Evolutionary conservation across 2,888 invertebrate genomes (phyloP).

Genomic region (Seladonia tumulorum): DNA sequence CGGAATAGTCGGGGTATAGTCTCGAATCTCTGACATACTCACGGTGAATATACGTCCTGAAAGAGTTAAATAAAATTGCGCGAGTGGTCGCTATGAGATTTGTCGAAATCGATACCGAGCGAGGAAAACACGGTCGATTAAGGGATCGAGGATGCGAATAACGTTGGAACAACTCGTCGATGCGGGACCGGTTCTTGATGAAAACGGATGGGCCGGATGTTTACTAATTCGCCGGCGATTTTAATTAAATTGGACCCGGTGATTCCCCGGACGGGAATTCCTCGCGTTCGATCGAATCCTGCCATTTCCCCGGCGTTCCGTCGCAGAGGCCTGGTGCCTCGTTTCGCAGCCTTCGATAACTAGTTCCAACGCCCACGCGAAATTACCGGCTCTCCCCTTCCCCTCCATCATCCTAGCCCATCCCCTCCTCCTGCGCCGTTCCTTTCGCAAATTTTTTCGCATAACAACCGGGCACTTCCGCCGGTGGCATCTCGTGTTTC

Average conservation of each 20-base stretch:
- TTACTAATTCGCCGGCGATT: conserved; percentile 38
- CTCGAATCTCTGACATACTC: too few relatives aligned
- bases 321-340: not conserved
- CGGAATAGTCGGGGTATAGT: too few relatives aligned
- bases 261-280: conserved; percentile 31
- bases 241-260: conserved; percentile 45
- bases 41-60: too few relatives aligned
- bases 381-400: conserved; percentile 47
- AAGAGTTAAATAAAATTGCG: too few relatives aligned
- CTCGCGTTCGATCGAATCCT: conserved; percentile 39
- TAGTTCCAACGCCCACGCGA: conserved; percentile 49
- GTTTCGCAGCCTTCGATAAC: conserved; percentile 39
- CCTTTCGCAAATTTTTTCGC: conserved; percentile 7
- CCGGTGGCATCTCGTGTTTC: conserved; percentile 65
- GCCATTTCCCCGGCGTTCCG: conserved; percentile 4
- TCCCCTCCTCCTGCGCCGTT: conserved; percentile 10
- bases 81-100: too few relatives aligned
- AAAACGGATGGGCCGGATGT: conserved; percentile 12
- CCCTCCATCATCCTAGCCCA: not conserved
- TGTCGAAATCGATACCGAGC: not conserved
- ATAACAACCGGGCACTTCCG: conserved; percentile 53
- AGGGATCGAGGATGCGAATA: not conserved
- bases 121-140: not conserved
- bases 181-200: not conserved
- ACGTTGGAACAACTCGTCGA: not conserved